Evolutionary conservation across 1,140 invertebrate species (phyloP).

Genomic region (Cylas formicarius): DNA sequence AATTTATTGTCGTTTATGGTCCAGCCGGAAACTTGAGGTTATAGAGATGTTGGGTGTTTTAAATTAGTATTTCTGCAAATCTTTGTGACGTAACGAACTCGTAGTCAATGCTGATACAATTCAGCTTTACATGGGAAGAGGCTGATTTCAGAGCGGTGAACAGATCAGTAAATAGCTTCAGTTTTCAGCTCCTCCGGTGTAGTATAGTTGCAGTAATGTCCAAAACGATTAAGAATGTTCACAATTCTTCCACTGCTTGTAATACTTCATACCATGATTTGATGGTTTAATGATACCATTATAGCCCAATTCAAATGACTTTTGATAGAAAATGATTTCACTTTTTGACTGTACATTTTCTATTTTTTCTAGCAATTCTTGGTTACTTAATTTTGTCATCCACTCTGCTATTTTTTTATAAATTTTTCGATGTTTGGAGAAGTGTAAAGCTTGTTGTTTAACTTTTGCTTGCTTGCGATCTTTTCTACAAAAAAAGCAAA

Average conservation of each 20-base stretch:
- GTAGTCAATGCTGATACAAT: too few species aligned
- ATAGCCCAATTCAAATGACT: slow-evolving; percentile 14
- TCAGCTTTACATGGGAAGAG: too few species aligned
- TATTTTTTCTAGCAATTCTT: slow-evolving; percentile 10
- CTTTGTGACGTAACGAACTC: too few species aligned
- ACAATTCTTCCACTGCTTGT: slow-evolving; percentile 34
- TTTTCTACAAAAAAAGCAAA: slow-evolving; percentile 7
- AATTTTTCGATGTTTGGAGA: slow-evolving; percentile 4
- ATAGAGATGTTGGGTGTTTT: too few species aligned
- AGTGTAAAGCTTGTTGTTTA: slow-evolving; percentile 9
- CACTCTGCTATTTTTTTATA: slow-evolving; percentile 6
- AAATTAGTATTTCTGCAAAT: too few species aligned
- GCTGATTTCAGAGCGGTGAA: slow-evolving; percentile 18
- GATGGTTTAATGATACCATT: neutral
- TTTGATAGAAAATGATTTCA: slow-evolving; percentile 12
- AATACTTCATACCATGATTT: slow-evolving; percentile 9
- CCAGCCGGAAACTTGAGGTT: too few species aligned
- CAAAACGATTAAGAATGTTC: slow-evolving; percentile 30
- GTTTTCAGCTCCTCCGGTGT: slow-evolving; percentile 34
- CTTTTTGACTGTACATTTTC: slow-evolving; percentile 8
- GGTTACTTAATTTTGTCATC: slow-evolving; percentile 11
- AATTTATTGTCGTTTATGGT: too few species aligned
- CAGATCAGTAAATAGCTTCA: slow-evolving; percentile 25
- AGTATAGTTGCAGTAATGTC: slow-evolving; percentile 34
- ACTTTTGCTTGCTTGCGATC: slow-evolving; percentile 6